Evolutionary conservation across 2,113 vertebrate species (phyloP), one percentile per base, ranked within the genome.

Genomic region (Anseranas semipalmata): DNA sequence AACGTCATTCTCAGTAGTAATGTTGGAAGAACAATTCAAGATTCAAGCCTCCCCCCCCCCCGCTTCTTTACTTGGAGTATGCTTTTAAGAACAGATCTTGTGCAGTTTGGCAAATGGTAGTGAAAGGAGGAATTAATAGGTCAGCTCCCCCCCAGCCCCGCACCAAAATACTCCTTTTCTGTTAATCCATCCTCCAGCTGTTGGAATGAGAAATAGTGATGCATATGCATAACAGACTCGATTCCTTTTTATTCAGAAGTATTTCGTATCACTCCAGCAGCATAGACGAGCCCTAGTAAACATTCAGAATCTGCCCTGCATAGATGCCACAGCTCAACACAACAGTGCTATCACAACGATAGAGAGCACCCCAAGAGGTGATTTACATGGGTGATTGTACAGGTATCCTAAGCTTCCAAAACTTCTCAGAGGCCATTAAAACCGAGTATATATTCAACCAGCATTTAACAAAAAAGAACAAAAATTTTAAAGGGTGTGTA

Each of bases 161-260:
- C 30, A 24, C 15, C 4, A 30, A 32, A 85, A 67, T 7, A 14
- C 21, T 33, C 6, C 48, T 67, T 85, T 81, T 13, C 52, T 60
- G 22, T 55, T 48, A 85, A 50, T 50, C 70, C 62, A 78, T 46
- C 77, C 28, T 85, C 43, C 58, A 85, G 73, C 15, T 60, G 60
- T 0, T 89, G 70, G 67, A 67, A 78, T n/a, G n/a, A 56, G 71
- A 50, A 70, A 10, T 9, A 50, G 48, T 6, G 27, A 79, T 58
- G n/a, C 45, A 62, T 2, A 43, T 28, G 9, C 70, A 59, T 15
- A 43, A 58, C 28, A 45, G 15, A 30, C 28, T 53, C 0, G 0
- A 59, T 12, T 25, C 41, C 68, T 74, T 81, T 39, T 77, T 46
- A 60, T 32, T 79, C 35, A 60, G 45, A 85, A 81, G 30, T 22